A percentile compares a stretch with the other conserved stretches of the same genome.
Conservation (phyloP, 2,888 invertebrate genomes). For the Pherbina coryleti region DNA sequence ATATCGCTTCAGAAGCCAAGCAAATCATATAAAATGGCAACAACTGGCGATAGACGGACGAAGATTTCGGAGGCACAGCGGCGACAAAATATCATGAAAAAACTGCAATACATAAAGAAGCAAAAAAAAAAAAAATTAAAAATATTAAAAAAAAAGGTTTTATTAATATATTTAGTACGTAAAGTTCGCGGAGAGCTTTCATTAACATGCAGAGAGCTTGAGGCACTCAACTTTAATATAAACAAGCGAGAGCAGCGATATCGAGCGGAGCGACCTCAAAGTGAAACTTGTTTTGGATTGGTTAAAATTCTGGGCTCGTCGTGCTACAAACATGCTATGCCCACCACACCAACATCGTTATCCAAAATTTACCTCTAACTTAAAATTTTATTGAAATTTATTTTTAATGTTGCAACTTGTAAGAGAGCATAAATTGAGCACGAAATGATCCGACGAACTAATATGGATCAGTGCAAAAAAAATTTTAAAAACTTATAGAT, state of each 20-base stretch:
- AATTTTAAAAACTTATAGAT: not conserved
- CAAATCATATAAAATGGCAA: not conserved
- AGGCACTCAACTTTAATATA: not conserved
- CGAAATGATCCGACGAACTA: not conserved
- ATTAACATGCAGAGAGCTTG: not conserved
- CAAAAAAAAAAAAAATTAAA: not conserved
- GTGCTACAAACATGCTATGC: not conserved
- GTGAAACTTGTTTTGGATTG: constrained; percentile 37
- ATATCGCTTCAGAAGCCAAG: not conserved
- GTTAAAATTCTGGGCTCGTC: constrained; percentile 40
- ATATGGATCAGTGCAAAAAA: not conserved
- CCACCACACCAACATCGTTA: no score
- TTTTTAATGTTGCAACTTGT: no score
- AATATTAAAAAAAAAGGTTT: not conserved
- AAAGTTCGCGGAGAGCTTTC: no score
- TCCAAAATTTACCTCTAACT: no score
- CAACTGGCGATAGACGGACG: not conserved
- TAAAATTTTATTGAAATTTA: no score
- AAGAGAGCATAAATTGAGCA: not conserved
- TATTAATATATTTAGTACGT: constrained; percentile 12
- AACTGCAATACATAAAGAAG: not conserved
- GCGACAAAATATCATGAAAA: not conserved
- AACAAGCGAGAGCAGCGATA: not conserved
- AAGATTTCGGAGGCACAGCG: constrained; percentile 12
- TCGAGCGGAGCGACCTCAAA: not conserved